Evolutionary conservation across 2,797 vertebrate genomes (phyloP).

Genomic region (Catamblyrhynchus diadema): DNA sequence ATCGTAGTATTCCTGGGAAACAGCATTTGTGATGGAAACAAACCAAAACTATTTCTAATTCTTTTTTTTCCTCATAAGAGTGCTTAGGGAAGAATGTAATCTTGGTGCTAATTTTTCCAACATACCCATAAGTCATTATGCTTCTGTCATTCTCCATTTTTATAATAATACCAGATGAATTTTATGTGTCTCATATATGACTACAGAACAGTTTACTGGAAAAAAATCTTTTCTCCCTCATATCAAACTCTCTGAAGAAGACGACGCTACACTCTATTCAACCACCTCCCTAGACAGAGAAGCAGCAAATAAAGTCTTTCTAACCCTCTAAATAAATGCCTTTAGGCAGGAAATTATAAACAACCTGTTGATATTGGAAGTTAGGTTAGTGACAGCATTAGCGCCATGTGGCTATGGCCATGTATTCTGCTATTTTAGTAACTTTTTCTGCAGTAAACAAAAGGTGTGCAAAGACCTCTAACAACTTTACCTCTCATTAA

Average conservation of each 20-base stretch:
- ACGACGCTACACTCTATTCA: background rate
- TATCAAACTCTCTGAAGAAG: background rate
- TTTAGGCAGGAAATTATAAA: background rate
- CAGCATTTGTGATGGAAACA: background rate
- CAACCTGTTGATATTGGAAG: fast-evolving
- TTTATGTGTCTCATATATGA: background rate
- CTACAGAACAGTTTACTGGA: background rate
- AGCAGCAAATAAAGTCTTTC: background rate
- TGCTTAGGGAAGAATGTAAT: background rate
- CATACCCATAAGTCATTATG: fast-evolving
- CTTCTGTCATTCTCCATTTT: background rate
- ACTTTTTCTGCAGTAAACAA: background rate
- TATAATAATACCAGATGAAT: background rate
- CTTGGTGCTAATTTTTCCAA: background rate
- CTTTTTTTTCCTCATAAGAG: background rate
- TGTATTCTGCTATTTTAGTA: background rate
- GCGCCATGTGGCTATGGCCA: background rate
- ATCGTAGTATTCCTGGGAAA: background rate
- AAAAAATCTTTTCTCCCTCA: background rate
- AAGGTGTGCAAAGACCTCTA: background rate
- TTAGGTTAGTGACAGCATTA: background rate
- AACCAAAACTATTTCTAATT: background rate
- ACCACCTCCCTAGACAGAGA: background rate
- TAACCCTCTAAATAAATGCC: background rate
- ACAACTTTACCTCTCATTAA: background rate